phyloP scores from a whole-genome alignment of 2,797 vertebrate species.

The Oceanodroma leucorhoa region DNA sequence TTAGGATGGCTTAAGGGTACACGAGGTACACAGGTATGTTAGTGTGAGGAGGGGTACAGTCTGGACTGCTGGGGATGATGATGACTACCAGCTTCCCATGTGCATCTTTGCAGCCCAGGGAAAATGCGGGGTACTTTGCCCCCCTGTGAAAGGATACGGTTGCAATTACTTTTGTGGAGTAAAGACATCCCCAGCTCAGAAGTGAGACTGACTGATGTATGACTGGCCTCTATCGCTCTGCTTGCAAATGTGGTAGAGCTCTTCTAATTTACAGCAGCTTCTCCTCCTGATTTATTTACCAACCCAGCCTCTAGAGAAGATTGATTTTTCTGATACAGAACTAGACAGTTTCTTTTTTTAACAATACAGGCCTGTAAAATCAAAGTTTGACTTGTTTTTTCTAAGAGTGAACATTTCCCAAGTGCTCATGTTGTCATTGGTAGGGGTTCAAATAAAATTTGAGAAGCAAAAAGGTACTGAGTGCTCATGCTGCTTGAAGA shows the following conservation, averaged over 20 bases:
- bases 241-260: neutral
- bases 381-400: neutral
- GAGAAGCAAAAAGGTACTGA: neutral
- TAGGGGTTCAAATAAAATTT: neutral
- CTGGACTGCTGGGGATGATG: neutral
- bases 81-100: neutral
- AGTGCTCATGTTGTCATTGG: neutral
- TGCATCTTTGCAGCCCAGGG: neutral
- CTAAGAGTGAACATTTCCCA: neutral
- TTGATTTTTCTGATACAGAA: slow-evolving; percentile 16
- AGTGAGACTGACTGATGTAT: slow-evolving; percentile 8
- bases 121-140: neutral
- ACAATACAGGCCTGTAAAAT: neutral
- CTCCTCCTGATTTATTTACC: slow-evolving; percentile 36
- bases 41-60: neutral
- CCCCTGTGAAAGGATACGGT: neutral
- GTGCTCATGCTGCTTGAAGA: neutral
- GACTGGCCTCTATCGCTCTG: neutral
- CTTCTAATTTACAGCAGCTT: slow-evolving; percentile 27
- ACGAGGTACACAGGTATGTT: rapidly evolving
- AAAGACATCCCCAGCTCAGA: neutral
- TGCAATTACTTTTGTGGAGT: slow-evolving; percentile 8
- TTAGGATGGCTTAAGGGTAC: neutral
- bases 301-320: neutral
- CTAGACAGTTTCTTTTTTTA: neutral